Base-by-base conservation (phyloP, 2,113 vertebrate species). In the Myotis lucifugus region DNA sequence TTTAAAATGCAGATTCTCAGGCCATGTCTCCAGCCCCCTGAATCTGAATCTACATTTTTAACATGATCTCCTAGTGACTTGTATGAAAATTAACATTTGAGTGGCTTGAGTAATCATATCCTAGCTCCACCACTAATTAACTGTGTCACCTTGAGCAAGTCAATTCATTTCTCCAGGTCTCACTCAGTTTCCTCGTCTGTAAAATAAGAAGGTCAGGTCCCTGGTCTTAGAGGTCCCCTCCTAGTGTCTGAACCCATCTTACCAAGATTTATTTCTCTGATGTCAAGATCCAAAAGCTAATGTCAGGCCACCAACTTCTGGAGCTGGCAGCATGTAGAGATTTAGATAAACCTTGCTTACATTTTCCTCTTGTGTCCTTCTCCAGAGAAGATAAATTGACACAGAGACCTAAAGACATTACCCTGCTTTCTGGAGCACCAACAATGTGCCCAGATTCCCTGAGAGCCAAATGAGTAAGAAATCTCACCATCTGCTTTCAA, bases 401-500 rank as follows among this genome's bases (percentile, higher is more conserved):
- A 73, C 42, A 83, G 29, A 85, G 90, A 90, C 82, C 42, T 90
- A 72, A 90, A 85, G 88, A 70, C 82, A 92, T 88, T 40, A 34
- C 13, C 54, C 18, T 76, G 77, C n/a, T 88, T 78, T 78, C 76
- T 40, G 50, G 50, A 95, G 74, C 37, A 88, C 52, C 37, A 70
- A 18, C 61, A 29, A 42, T 25, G 46, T 90, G 88, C 77, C 81
- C 81, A 50, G 77, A 48, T 92, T 85, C n/a, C 85, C 91, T 78
- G n/a, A 74, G 64, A 79, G 52, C 29, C 40, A 69, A 82, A 70
- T 48, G 48, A 96, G 54, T 73, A 74, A 27, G 34, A 95, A 96
- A 95, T 91, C 78, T 79, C 21, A 64, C 94, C 95, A 95, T 92
- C 88, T 94, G 95, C 64, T 95, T 92, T 90, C 88, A 85, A 88